Conservation (phyloP, 2,888 invertebrate species). For the Palloptera scutellata region DNA sequence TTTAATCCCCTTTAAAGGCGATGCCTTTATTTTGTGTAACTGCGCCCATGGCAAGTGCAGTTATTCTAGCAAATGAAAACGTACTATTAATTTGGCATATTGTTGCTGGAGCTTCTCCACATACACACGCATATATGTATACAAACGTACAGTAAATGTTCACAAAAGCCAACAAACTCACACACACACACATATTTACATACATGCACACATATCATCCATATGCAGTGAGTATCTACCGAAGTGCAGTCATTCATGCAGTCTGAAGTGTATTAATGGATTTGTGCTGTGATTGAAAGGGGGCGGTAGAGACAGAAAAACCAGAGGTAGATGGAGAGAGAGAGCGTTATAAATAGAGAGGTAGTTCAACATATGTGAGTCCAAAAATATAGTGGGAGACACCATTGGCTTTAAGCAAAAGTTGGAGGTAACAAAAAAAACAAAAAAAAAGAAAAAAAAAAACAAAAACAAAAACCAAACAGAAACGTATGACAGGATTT, state of each 20-base stretch:
- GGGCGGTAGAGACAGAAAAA: conserved; percentile 32
- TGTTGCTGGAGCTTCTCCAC: not conserved
- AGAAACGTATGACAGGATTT: no score
- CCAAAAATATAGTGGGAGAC: not conserved
- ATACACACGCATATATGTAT: not conserved
- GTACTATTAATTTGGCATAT: not conserved
- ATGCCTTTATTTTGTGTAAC: no score
- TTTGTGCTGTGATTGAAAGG: conserved; percentile 43
- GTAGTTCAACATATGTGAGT: not conserved
- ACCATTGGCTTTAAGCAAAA: no score
- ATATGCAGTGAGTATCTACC: not conserved
- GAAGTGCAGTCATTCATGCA: conserved; percentile 21
- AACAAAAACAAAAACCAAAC: no score
- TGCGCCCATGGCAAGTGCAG: no score
- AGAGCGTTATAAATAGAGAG: conserved; percentile 28
- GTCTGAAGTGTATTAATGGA: conserved; percentile 47
- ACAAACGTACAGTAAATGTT: no score
- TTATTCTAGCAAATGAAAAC: not conserved
- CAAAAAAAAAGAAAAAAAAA: no score
- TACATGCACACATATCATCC: not conserved
- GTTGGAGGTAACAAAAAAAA: no score
- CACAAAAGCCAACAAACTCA: no score
- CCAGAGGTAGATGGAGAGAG: no score
- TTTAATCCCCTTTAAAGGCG: no score
- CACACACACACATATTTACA: no score